phyloP scores from a whole-genome alignment of 2,113 vertebrate species.

The Numida meleagris region DNA sequence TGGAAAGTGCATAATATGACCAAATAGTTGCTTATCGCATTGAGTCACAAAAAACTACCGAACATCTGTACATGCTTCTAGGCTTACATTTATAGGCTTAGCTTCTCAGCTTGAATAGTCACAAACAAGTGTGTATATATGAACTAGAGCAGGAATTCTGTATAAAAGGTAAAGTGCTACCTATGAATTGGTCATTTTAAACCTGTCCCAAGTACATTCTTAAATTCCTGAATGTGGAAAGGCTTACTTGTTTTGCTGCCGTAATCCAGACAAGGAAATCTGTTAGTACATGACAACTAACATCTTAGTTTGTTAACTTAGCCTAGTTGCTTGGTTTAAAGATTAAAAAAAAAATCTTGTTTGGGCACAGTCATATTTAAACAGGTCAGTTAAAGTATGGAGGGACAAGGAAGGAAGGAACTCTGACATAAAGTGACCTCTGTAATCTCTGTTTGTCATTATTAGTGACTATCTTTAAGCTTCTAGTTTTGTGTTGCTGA shows the following conservation, averaged over 20 bases:
- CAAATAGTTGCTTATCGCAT: rapidly evolving
- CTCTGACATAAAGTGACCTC: not conserved
- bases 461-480: not conserved
- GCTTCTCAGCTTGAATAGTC: not conserved
- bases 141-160: not conserved
- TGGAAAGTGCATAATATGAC: rapidly evolving
- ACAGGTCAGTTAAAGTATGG: not conserved
- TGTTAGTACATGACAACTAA: not conserved
- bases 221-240: not conserved
- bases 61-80: not conserved
- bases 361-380: not conserved
- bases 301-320: not conserved
- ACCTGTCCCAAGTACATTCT: not conserved
- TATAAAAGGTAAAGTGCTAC: not conserved
- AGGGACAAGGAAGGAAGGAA: not conserved
- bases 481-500: not conserved
- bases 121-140: rapidly evolving
- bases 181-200: not conserved
- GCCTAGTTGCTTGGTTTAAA: not conserved
- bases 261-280: not conserved
- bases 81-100: not conserved
- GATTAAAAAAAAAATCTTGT: not conserved
- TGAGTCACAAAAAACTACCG: not conserved
- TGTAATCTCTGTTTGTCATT: slow-evolving; percentile 10
- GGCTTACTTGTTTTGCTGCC: not conserved